Evolutionary conservation across 1,140 invertebrate species (phyloP), one percentile per base, ranked within the genome.

Genomic region (Archivesica marissinica): DNA sequence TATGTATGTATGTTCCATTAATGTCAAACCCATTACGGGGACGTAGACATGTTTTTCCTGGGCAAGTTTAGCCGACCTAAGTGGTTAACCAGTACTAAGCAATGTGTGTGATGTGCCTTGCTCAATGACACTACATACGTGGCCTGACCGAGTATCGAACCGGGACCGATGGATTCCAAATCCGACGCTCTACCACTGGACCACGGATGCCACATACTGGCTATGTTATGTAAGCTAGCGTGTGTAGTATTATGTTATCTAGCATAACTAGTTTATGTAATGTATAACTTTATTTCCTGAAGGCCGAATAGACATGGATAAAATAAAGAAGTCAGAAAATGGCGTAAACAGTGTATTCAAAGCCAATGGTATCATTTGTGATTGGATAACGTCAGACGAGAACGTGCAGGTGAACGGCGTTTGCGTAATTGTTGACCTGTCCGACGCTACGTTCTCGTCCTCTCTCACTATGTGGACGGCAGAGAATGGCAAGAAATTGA

Each of bases 341-440:
- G 61, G 77, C 15, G n/a, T 68, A 9, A 23, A 44, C 2, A 80
- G 23, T 20, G 41, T 80, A 7, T 80, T 80, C 61, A 80, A 50
- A 50, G 35, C 77, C 11, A 80, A 66, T 44, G 33, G 59, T 33
- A 38, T 80, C 11, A 13, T 64, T 23, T 35, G 50, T 47, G 61
- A 80, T 25, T 80, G 61, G 56, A 15, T 80, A 20, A 54, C 6
- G 0, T 70, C 15, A 28, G 78, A 81, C 61, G 78, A 70, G 25
- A 70, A 68, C 38, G 66, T 70, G 11, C 66, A 70, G 35, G 61
- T 79, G 15, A 66, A 41, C 39, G 38, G 38, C 9, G n/a, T 66
- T 39, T 9, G 13, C 4, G 74, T 54, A 6, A n/a, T 54, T 6
- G 50, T 38, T 9, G 52, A 54, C n/a, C n/a, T 38, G 0, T 50